Evolutionary conservation across 1,140 invertebrate genomes (phyloP), one percentile per base, ranked within the genome.

Genomic region (Microplitis mediator): DNA sequence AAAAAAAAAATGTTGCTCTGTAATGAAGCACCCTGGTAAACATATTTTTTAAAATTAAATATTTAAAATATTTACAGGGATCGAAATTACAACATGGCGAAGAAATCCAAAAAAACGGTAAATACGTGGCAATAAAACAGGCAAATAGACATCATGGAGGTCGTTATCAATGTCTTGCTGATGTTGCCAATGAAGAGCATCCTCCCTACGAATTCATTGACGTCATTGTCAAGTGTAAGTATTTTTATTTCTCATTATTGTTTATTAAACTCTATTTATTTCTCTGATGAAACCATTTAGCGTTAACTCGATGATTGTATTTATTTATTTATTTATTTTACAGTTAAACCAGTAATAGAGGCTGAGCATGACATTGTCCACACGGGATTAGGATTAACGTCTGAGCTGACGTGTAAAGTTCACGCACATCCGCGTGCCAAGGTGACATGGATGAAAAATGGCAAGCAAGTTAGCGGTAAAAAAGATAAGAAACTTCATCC

Each of bases 381-480:
- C 66, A 85, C 84, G 31, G 88, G 88, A 45, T 80, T 82, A 61
- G 86, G 85, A 5, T 79, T 86, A 8, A 84, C 87, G 74, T 88
- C 88, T 9, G 79, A 86, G 52, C 67, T 89, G 45, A 85, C 82
- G n/a, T 89, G 89, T 72, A 83, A 84, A 58, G 88, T 89, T 35
- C 86, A 87, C 69, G 87, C 87, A 4, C 80, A 89, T 78, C 88
- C 88, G 6, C 73, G 75, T 11, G 83, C 86, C 5, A 79, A 76
- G 35, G 83, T 88, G 69, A 80, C 39, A 9, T 86, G 83, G 84
- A 74, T 56, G n/a, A 81, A 79, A 56, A 69, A 80, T 5, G 52
- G 62, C 4, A 74, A 72, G 9, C 62, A 69, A 39, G 65, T 84
- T 14, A 16, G 54, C 6, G 23, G 4, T 50, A 65, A 71, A 9